Evolutionary conservation across 2,888 invertebrate species (phyloP), one percentile per base, ranked within the genome.

Genomic region (Autographa pulchrina): DNA sequence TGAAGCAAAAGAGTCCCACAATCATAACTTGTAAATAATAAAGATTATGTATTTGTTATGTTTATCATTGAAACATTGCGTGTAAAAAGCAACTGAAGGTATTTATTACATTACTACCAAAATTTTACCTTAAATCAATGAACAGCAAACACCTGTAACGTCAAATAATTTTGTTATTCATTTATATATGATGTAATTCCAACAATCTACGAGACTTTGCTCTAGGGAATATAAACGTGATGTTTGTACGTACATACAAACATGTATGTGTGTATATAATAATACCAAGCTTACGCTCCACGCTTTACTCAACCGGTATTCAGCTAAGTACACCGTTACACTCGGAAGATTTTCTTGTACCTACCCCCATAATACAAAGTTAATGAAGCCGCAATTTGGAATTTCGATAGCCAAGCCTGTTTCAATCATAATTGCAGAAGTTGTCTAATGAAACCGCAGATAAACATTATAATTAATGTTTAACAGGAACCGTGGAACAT

Each of bases 351-450:
- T 48, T 48, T 48, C n/a, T n/a, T n/a, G 48, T n/a, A 48, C n/a
- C 41, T n/a, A n/a, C n/a, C n/a, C 43, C 16, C n/a, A 48, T 48
- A 48, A 5, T 43, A 14, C 48, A 48, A 48, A 48, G 48, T 48
- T 48, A 48, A 48, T 48, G 48, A 48, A 48, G 48, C 48, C 48
- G 48, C 48, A 48, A 48, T 48, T 48, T n/a, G n/a, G n/a, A 48
- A 48, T 48, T 48, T 48, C 48, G n/a, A 48, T 48, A 48, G n/a
- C 48, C 48, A 48, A 48, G 8, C 8, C n/a, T 1, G n/a, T 48
- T n/a, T 0, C n/a, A 48, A 48, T 48, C n/a, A 48, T 48, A 48
- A 48, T 48, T 48, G 48, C n/a, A 48, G 48, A 48, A 48, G n/a
- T 48, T n/a, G 48, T 48, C 7, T n/a, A n/a, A 48, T 48, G 48